phyloP scores from a whole-genome alignment of 2,888 invertebrate species.

The Idaea aversata region DNA sequence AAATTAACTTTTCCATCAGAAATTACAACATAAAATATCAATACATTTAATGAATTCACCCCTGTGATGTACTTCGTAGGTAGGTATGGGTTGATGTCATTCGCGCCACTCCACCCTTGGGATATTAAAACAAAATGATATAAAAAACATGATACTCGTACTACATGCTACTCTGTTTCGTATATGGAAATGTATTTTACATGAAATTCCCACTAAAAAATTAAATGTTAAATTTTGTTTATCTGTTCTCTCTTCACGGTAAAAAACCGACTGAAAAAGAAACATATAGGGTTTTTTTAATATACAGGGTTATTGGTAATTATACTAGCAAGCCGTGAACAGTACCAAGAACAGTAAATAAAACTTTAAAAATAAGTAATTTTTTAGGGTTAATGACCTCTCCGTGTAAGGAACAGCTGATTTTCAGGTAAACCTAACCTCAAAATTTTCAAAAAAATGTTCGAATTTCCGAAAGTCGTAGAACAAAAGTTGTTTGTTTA shows the following conservation, averaged over 20 bases:
- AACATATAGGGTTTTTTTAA: too few relatives aligned
- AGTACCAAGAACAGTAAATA: too few relatives aligned
- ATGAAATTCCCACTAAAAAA: background rate
- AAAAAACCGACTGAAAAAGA: too few relatives aligned
- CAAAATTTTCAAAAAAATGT: too few relatives aligned
- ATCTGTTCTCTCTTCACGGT: background rate
- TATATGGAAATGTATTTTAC: background rate
- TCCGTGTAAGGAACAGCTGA: too few relatives aligned
- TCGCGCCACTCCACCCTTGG: background rate
- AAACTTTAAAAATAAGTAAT: too few relatives aligned
- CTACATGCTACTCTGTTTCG: background rate
- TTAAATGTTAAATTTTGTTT: background rate
- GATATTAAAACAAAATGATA: background rate
- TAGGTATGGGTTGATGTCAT: background rate
- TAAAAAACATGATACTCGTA: background rate
- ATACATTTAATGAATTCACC: background rate
- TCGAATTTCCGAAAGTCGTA: too few relatives aligned
- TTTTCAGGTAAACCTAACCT: too few relatives aligned
- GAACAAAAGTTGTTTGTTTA: too few relatives aligned
- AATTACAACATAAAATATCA: background rate
- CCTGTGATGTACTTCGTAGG: background rate
- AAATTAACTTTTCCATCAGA: background rate
- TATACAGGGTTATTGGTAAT: too few relatives aligned
- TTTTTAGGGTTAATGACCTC: too few relatives aligned
- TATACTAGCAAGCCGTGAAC: too few relatives aligned